A percentile compares a stretch with the other conserved stretches of the same genome.
These are phyloP conservation scores for Polypedilum vanderplanki DNA, from an alignment of 1,140 invertebrate species.

Conservation along the genomic window DNA sequence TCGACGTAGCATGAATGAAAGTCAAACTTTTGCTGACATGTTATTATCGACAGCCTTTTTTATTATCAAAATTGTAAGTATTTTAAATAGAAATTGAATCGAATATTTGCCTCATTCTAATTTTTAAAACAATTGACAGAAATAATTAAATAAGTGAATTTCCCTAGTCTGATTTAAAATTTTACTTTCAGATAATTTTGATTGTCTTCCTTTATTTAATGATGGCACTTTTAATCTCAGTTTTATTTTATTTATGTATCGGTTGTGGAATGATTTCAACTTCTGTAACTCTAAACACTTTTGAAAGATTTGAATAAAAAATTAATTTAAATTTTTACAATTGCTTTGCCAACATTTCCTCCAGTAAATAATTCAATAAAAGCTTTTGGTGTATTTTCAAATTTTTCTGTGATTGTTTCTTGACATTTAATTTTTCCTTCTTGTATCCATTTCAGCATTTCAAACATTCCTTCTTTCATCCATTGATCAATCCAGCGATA, in stretches of 20 bases:
- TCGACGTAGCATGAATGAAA: neutral
- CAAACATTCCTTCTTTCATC: conserved; percentile 49
- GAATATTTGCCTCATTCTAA: too few species aligned
- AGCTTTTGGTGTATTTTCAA: conserved; percentile 56
- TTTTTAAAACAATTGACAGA: too few species aligned
- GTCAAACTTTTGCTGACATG: neutral
- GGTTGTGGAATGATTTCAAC: conserved; percentile 3
- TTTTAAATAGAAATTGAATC: too few species aligned
- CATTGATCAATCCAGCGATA: conserved; percentile 38
- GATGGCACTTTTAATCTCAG: neutral
- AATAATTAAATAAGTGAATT: too few species aligned
- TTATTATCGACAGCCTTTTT: neutral
- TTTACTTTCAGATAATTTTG: neutral
- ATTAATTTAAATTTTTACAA: conserved; percentile 50
- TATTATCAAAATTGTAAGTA: neutral
- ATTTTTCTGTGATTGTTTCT: conserved; percentile 56
- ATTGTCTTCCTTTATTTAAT: neutral
- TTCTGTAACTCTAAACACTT: neutral
- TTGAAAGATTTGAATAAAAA: neutral
- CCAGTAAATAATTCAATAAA: conserved; percentile 56
- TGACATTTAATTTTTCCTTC: conserved; percentile 54
- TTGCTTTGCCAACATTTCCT: conserved; percentile 56
- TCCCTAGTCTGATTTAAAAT: too few species aligned
- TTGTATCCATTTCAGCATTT: conserved; percentile 51
- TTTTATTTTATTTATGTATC: neutral